Conservation (phyloP, 2,888 invertebrate species). For the Thecophora atra region DNA sequence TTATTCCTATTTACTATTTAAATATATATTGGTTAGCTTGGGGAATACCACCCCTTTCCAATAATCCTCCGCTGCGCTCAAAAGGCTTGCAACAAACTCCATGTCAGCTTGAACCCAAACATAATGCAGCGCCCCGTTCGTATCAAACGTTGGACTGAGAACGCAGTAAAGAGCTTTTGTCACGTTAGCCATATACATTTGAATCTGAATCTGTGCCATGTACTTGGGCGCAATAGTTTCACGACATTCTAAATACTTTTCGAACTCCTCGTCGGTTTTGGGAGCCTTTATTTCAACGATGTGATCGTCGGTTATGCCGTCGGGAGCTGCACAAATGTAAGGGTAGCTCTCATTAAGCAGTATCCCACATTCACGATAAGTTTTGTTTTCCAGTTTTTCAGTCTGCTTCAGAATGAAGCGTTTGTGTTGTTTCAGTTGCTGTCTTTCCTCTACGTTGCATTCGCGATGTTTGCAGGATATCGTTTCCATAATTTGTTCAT, state of each 20-base stretch:
- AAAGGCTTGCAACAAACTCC: constrained; percentile 60
- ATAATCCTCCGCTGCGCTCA: constrained; percentile 62
- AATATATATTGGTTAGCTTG: constrained; percentile 58
- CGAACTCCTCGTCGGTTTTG: constrained; percentile 65
- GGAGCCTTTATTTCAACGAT: constrained; percentile 65
- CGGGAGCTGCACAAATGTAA: constrained; percentile 62
- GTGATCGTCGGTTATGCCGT: constrained; percentile 65
- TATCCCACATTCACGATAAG: constrained; percentile 61
- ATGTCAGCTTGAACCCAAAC: constrained; percentile 65
- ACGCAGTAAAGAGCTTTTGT: constrained; percentile 64
- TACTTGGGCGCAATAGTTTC: constrained; percentile 65
- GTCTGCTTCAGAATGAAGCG: constrained; percentile 65
- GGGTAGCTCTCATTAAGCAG: constrained; percentile 61
- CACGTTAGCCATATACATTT: constrained; percentile 65
- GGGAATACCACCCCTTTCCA: constrained; percentile 63
- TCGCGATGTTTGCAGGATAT: constrained; percentile 63
- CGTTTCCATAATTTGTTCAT: constrained; percentile 58
- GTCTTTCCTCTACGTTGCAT: constrained; percentile 54
- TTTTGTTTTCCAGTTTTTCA: constrained; percentile 63
- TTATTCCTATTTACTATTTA: constrained; percentile 45
- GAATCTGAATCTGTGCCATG: constrained; percentile 65
- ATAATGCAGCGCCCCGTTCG: constrained; percentile 63
- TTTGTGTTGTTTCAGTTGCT: constrained; percentile 64
- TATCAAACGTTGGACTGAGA: constrained; percentile 63
- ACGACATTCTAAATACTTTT: constrained; percentile 62